phyloP scores from a whole-genome alignment of 2,888 invertebrate genomes.

The Onthophagus sagittarius region DNA sequence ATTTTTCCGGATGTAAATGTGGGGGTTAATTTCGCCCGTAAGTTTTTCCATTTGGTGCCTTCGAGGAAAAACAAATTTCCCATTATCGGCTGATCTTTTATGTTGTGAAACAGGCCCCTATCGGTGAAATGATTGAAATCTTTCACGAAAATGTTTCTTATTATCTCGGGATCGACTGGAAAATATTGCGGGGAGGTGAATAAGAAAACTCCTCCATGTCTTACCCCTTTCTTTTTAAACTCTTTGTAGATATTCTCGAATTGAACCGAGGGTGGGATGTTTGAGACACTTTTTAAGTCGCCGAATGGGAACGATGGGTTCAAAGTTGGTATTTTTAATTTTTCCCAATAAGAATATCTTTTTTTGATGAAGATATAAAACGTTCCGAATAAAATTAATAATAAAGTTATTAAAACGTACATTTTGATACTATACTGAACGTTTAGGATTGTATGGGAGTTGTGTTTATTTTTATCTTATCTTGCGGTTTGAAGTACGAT shows the following conservation, averaged over 20 bases:
- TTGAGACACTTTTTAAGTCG: slow-evolving; percentile 7
- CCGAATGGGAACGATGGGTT: slow-evolving; percentile 18
- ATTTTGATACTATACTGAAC: background rate
- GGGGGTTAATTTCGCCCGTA: slow-evolving; percentile 51
- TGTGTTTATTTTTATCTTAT: background rate
- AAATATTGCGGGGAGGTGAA: slow-evolving; percentile 21
- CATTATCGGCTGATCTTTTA: slow-evolving; percentile 43
- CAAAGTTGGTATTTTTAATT: slow-evolving; percentile 7
- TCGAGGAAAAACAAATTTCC: slow-evolving; percentile 44
- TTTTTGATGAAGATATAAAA: slow-evolving; percentile 16
- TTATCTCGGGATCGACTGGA: slow-evolving; percentile 41
- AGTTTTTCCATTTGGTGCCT: slow-evolving; percentile 50
- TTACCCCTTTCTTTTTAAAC: slow-evolving; percentile 17
- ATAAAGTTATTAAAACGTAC: slow-evolving; percentile 8
- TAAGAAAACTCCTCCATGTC: slow-evolving; percentile 22
- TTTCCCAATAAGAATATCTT: slow-evolving; percentile 16
- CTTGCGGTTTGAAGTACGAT: background rate
- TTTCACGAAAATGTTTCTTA: slow-evolving; percentile 46
- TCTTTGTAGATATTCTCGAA: slow-evolving; percentile 18
- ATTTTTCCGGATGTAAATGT: slow-evolving; percentile 53
- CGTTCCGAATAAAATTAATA: background rate
- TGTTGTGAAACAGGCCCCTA: slow-evolving; percentile 45
- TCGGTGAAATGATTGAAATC: slow-evolving; percentile 50
- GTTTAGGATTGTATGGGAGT: background rate
- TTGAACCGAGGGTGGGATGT: slow-evolving; percentile 8